Percentiles rank a stretch among this genome's conserved stretches.
These are phyloP conservation scores for Malacoraja senta DNA, from an alignment of 2,797 vertebrate genomes.

Conservation along the genomic window DNA sequence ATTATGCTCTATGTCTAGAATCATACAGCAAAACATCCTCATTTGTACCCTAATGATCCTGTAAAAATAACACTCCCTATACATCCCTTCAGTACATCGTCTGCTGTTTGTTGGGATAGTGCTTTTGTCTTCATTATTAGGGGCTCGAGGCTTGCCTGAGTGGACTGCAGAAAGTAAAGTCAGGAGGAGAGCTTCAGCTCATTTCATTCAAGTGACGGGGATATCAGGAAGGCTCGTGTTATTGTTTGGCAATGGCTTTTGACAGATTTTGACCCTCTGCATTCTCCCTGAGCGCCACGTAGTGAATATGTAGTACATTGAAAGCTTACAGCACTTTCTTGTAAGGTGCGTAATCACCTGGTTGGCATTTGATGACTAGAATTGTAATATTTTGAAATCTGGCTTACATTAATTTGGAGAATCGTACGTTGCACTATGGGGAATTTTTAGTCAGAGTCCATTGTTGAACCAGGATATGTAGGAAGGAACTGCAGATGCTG, in stretches of 20 bases:
- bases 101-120: background rate
- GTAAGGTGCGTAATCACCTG: background rate
- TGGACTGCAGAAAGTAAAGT: background rate
- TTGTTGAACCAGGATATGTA: background rate
- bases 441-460: background rate
- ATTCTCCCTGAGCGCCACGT: background rate
- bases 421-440: background rate
- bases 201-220: background rate
- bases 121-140: background rate
- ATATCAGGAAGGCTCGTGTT: background rate
- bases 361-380: background rate
- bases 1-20: slow-evolving; percentile 20
- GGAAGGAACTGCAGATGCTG: no score
- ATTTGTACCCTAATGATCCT: background rate
- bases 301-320: background rate
- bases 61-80: background rate
- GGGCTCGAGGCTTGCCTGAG: background rate
- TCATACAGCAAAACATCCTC: background rate
- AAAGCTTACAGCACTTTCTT: background rate
- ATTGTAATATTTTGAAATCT: slow-evolving; percentile 8
- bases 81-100: background rate
- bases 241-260: background rate
- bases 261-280: background rate
- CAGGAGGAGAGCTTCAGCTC: background rate
- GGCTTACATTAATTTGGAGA: background rate